phyloP scores from a whole-genome alignment of 2,888 invertebrate species.

The Eupeodes latifasciatus region DNA sequence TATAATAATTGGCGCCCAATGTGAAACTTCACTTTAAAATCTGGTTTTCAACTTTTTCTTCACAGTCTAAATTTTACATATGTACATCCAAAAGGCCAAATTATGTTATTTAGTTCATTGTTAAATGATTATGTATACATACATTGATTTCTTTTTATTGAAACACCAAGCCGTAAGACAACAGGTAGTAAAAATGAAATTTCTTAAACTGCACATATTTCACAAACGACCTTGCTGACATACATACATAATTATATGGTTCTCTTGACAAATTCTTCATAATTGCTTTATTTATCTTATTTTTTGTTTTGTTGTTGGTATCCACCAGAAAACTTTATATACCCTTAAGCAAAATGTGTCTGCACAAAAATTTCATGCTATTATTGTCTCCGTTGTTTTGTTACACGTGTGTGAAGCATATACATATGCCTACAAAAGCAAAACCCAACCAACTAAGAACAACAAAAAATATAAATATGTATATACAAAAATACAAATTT shows the following conservation, averaged over 20 bases:
- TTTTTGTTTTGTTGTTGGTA: neutral
- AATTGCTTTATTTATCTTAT: neutral
- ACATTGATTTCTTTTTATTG: neutral
- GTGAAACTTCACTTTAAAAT: no score
- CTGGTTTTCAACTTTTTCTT: no score
- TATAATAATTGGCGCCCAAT: neutral
- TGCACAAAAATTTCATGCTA: constrained; percentile 7
- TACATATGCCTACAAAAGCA: neutral
- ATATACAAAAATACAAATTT: neutral
- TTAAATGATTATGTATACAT: neutral
- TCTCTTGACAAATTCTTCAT: constrained; percentile 6
- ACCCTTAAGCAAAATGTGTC: constrained; percentile 22
- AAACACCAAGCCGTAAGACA: neutral
- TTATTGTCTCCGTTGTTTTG: neutral
- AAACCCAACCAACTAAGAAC: neutral
- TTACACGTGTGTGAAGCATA: constrained; percentile 7
- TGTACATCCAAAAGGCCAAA: neutral
- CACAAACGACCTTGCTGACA: neutral
- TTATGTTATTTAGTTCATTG: neutral
- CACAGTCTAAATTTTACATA: no score
- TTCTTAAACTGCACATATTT: neutral
- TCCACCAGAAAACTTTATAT: neutral
- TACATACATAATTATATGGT: neutral
- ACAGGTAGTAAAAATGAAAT: neutral
- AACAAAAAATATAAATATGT: neutral